Conservation (phyloP, 2,888 invertebrate genomes). For the Cryptophagus acutangulus region DNA sequence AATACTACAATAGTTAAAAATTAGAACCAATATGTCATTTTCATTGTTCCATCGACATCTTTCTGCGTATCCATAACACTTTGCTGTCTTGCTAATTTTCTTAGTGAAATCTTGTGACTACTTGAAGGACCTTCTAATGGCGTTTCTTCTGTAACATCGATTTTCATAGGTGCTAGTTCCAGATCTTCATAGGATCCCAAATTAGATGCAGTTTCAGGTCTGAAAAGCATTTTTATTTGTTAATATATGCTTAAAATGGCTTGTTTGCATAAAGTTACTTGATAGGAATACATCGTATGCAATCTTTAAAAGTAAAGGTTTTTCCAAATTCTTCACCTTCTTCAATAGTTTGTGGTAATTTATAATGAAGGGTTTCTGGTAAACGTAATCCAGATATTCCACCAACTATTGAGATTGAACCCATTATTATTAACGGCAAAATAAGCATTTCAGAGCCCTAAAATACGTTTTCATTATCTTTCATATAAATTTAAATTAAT, state of each 20-base stretch:
- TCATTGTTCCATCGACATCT: slow-evolving; percentile 72
- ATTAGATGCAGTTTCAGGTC: slow-evolving; percentile 49
- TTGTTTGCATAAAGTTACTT: slow-evolving; percentile 50
- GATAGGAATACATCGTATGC: slow-evolving; percentile 64
- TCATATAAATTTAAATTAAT: too few species aligned
- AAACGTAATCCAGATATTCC: slow-evolving; percentile 74
- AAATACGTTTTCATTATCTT: too few species aligned
- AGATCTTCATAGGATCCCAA: slow-evolving; percentile 70
- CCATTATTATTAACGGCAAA: slow-evolving; percentile 80
- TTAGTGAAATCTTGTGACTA: slow-evolving; percentile 54
- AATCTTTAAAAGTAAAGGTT: slow-evolving; percentile 72
- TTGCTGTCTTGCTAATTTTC: slow-evolving; percentile 68
- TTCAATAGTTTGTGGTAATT: slow-evolving; percentile 79
- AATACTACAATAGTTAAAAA: too few species aligned
- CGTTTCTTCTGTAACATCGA: slow-evolving; percentile 50
- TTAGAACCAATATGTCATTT: slow-evolving; percentile 84
- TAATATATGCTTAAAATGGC: not conserved
- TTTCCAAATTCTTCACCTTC: slow-evolving; percentile 86
- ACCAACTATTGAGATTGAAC: slow-evolving; percentile 73
- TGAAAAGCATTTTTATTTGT: slow-evolving; percentile 34
- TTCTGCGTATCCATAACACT: slow-evolving; percentile 80
- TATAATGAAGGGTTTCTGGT: slow-evolving; percentile 80
- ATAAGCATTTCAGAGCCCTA: slow-evolving; percentile 82
- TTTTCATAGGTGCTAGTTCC: slow-evolving; percentile 53
- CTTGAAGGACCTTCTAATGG: slow-evolving; percentile 42